phyloP scores from a whole-genome alignment of 2,797 vertebrate species.

The Myiotriccus ornatus region DNA sequence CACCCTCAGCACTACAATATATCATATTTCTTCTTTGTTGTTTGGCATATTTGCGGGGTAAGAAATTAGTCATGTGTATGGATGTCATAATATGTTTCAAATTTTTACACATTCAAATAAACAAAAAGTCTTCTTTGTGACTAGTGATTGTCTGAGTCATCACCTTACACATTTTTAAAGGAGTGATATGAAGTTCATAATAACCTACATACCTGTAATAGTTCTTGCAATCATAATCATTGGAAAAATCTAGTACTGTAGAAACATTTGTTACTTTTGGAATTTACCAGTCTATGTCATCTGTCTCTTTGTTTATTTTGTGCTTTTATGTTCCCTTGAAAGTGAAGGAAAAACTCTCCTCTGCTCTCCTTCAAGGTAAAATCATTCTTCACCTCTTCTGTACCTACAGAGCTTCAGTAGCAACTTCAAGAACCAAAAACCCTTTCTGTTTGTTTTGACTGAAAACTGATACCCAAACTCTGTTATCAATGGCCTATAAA shows the following conservation, averaged over 20 bases:
- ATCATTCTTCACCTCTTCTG: background rate
- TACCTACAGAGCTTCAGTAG: background rate
- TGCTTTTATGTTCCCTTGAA: background rate
- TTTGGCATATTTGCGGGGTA: background rate
- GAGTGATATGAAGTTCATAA: background rate
- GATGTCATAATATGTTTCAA: background rate
- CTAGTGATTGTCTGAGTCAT: background rate
- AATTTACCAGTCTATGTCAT: background rate
- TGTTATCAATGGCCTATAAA: background rate
- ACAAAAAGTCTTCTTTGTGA: background rate
- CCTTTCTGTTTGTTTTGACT: background rate
- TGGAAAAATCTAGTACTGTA: background rate
- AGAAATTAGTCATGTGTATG: background rate
- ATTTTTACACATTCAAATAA: background rate
- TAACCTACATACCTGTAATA: background rate
- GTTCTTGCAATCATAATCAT: background rate
- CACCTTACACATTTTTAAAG: background rate
- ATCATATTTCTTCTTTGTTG: background rate
- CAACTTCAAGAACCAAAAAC: background rate
- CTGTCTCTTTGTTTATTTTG: background rate
- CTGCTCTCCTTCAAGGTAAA: background rate
- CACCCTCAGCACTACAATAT: background rate
- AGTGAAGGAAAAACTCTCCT: background rate
- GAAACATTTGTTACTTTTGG: background rate
- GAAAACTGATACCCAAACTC: background rate